Conservation (phyloP, 2,113 vertebrate genomes). For the Cichladusa arquata region DNA sequence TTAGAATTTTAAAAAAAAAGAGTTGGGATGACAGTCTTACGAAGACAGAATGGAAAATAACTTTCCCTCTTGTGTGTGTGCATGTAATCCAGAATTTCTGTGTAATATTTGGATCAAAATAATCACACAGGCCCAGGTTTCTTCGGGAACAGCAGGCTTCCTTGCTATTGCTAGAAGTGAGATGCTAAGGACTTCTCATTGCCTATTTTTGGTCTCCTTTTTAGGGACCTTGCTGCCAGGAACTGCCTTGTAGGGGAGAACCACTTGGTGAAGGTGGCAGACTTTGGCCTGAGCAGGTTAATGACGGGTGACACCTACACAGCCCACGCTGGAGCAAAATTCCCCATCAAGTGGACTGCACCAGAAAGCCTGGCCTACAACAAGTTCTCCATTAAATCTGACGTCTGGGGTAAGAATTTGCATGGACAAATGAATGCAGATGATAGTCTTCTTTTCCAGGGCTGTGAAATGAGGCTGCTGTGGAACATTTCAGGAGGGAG, state of each 20-base stretch:
- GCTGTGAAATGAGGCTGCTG: background rate
- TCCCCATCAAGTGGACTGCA: conserved; percentile 99
- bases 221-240: conserved; percentile 93
- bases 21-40: background rate
- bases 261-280: conserved; percentile 98
- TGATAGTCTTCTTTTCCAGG: background rate
- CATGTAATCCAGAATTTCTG: background rate
- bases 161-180: background rate
- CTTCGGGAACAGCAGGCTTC: background rate
- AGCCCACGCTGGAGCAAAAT: conserved; percentile 93
- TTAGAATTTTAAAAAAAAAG: background rate
- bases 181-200: background rate
- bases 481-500: background rate
- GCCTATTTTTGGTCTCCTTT: background rate
- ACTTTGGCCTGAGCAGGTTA: conserved; percentile 94
- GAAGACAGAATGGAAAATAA: conserved; percentile 18
- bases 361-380: conserved; percentile 98
- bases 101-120: background rate
- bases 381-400: conserved; percentile 98
- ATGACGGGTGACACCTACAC: conserved; percentile 98
- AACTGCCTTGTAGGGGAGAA: conserved; percentile 99
- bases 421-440: background rate
- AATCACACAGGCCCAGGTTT: conserved; percentile 26
- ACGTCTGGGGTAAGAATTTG: conserved; percentile 91
- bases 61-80: background rate